Evolutionary conservation across 2,888 invertebrate species (phyloP).

Genomic region (Gastrophysa polygoni): DNA sequence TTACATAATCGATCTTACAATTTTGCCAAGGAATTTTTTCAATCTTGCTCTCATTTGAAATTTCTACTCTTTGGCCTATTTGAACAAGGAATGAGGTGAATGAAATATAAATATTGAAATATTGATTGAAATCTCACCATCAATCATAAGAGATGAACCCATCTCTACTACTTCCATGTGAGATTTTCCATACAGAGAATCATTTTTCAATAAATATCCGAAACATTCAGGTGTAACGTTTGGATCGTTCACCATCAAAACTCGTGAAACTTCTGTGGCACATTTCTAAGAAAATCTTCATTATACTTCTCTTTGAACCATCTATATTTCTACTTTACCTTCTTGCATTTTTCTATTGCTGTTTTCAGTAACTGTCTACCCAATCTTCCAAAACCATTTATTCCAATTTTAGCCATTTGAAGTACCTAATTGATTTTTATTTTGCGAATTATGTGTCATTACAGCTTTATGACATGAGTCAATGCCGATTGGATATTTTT

Average conservation of each 20-base stretch:
- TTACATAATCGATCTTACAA: slow-evolving; percentile 32
- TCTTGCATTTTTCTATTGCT: slow-evolving; percentile 31
- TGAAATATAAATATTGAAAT: too few relatives aligned
- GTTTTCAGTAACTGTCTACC: slow-evolving; percentile 34
- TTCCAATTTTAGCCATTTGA: slow-evolving; percentile 39
- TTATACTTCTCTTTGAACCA: not conserved
- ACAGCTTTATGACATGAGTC: too few relatives aligned
- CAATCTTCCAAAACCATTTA: slow-evolving; percentile 39
- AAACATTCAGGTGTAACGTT: slow-evolving; percentile 27
- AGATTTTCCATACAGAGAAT: slow-evolving; percentile 32
- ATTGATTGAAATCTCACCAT: too few relatives aligned
- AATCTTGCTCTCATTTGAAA: slow-evolving; percentile 21
- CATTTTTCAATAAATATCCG: slow-evolving; percentile 31
- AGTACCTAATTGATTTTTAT: not conserved
- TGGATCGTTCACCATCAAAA: slow-evolving; percentile 37
- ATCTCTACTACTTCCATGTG: slow-evolving; percentile 31
- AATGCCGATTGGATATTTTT: too few relatives aligned
- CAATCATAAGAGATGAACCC: slow-evolving; percentile 30
- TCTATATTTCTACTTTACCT: slow-evolving; percentile 14
- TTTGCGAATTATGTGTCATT: not conserved
- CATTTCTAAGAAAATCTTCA: slow-evolving; percentile 21
- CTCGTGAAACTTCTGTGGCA: slow-evolving; percentile 22
- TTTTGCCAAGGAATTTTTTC: slow-evolving; percentile 38
- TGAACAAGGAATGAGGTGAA: too few relatives aligned
- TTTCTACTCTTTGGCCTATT: slow-evolving; percentile 34